phyloP scores from a whole-genome alignment of 2,113 vertebrate genomes.

The Mesitornis unicolor region DNA sequence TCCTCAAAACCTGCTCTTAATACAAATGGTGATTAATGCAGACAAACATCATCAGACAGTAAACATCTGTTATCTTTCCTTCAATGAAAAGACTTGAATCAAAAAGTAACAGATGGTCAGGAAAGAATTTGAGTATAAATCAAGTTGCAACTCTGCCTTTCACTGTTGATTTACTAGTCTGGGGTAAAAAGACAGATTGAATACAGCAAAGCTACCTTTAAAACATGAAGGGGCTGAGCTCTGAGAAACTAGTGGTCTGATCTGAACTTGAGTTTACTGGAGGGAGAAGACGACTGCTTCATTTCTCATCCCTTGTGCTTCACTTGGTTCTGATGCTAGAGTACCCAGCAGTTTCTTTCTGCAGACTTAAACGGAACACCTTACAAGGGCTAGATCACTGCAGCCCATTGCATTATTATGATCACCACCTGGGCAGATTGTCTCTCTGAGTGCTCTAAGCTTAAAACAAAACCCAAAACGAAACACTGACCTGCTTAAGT shows the following conservation, averaged over 20 bases:
- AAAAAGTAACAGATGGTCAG: not conserved
- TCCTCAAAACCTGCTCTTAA: not conserved
- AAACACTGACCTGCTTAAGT: not conserved
- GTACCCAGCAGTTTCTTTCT: not conserved
- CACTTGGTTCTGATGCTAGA: not conserved
- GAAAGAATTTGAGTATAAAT: not conserved
- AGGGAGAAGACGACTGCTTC: fast-evolving
- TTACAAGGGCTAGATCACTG: not conserved
- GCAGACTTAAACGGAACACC: not conserved
- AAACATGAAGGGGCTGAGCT: not conserved
- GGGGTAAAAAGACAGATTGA: not conserved
- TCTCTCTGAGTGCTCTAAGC: not conserved
- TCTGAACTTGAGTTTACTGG: not conserved
- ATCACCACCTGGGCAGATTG: not conserved
- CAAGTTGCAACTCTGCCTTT: not conserved
- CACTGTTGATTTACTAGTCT: not conserved
- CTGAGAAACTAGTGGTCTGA: not conserved
- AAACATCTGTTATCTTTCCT: not conserved
- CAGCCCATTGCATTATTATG: not conserved
- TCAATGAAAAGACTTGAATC: not conserved
- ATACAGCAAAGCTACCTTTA: not conserved
- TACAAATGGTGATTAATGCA: not conserved
- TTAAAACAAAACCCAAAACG: not conserved
- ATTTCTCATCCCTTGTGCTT: not conserved
- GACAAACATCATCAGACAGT: not conserved